Evolutionary conservation across 1,140 invertebrate species (phyloP), one percentile per base, ranked within the genome.

Genomic region (Saccostrea cuccullata): DNA sequence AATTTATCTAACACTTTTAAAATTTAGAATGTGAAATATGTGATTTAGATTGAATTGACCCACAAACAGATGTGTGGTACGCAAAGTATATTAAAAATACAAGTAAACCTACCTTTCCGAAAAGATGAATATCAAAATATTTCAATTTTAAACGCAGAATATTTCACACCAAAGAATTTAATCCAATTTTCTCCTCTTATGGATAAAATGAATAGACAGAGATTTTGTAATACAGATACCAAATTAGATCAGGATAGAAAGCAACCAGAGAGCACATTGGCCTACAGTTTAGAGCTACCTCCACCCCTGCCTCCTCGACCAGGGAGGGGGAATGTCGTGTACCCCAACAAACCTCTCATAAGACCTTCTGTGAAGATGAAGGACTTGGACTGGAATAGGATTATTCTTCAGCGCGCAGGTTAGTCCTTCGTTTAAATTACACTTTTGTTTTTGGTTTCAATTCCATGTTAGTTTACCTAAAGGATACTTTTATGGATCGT

Each of bases 341-440:
- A 93, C 77, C 93, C 93, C 5, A 94, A 92, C 90, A 94, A 94
- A 89, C 93, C 93, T 26, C 91, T 93, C 23, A 87, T 93, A 60
- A 92, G 92, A 82, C 91, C 93, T 20, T 82, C 85, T 3, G 90
- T 90, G 15, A 90, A 89, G 70, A 92, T 94, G 92, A 92, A 89
- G 55, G 82, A 87, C 13, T 83, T 94, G 20, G 88, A 88, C 26
- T 93, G 93, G 93, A 89, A 85, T 8, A 90, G 92, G 64, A 92
- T 94, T 83, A 93, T 93, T n/a, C 82, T 93, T 1, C 92, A 89
- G 67, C 92, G 92, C 58, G 86, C 86, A 58, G 90, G 93, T 93
- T 82, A 87, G 88, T 11, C 40, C 12, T n/a, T 9, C 26, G 20
- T 30, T 82, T 5, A 23, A 17, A 8, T 82, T 82, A 36, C 5